Conservation (phyloP, 2,113 vertebrate genomes). For the Corythoichthys intestinalis region DNA sequence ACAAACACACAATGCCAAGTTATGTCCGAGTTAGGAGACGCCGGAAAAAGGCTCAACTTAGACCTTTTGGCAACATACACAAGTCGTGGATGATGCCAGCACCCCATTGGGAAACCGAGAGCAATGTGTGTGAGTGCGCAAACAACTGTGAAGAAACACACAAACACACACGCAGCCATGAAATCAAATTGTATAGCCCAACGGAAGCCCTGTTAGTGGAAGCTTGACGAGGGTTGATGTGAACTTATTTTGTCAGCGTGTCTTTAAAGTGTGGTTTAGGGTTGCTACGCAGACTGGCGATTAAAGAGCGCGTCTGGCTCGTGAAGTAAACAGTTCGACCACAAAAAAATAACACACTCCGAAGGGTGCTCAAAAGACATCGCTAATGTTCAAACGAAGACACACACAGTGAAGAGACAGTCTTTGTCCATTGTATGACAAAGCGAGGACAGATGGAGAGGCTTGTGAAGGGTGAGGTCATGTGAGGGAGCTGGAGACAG, state of each 20-base stretch:
- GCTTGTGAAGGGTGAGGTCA: slow-evolving; percentile 62
- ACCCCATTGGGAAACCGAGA: slow-evolving; percentile 61
- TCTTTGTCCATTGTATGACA: slow-evolving; percentile 60
- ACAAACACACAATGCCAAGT: slow-evolving; percentile 37
- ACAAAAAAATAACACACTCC: slow-evolving; percentile 24
- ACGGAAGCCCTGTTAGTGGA: slow-evolving; percentile 37
- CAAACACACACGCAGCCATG: slow-evolving; percentile 46
- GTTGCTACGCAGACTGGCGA: slow-evolving; percentile 37
- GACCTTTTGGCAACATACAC: slow-evolving; percentile 54
- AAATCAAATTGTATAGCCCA: slow-evolving; percentile 37
- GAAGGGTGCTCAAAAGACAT: slow-evolving; percentile 11
- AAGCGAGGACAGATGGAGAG: slow-evolving; percentile 46
- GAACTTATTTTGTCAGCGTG: slow-evolving; percentile 28
- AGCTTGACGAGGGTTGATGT: slow-evolving; percentile 38
- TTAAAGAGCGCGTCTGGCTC: slow-evolving; percentile 29
- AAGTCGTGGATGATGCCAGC: slow-evolving; percentile 50
- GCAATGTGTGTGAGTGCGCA: slow-evolving; percentile 34
- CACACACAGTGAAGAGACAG: slow-evolving; percentile 24
- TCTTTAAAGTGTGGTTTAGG: slow-evolving; percentile 8
- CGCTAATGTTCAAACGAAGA: slow-evolving; percentile 25
- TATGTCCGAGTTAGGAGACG: slow-evolving; percentile 36
- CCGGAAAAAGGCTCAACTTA: slow-evolving; percentile 48
- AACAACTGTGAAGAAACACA: slow-evolving; percentile 37
- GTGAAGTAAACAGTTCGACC: slow-evolving; percentile 10
- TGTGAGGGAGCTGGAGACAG: slow-evolving; percentile 64